Percentiles rank a stretch among this genome's conserved stretches.
Evolutionary conservation across 2,113 vertebrate species (phyloP).

Genomic region (Saguinus imperator): DNA sequence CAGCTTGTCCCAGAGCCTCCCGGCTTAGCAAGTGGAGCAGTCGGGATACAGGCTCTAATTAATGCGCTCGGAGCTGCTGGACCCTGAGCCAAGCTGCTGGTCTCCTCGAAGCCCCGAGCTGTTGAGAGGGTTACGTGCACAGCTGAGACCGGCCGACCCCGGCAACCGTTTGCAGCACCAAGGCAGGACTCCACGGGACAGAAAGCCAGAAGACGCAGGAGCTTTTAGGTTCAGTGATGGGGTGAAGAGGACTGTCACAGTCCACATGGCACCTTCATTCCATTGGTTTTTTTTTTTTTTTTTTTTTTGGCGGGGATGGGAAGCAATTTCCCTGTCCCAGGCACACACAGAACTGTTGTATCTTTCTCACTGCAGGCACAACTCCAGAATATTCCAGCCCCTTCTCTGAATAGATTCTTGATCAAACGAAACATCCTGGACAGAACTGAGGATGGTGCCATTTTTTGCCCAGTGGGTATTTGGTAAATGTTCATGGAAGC

Average conservation of each 20-base stretch:
- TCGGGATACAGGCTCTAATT: neutral
- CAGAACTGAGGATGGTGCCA: neutral
- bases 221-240: neutral
- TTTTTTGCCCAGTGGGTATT: neutral
- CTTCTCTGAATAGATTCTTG: neutral
- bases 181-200: neutral
- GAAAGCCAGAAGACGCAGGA: neutral
- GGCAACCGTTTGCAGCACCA: neutral
- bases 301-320: too few relatives aligned
- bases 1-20: neutral
- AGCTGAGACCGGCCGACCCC: neutral
- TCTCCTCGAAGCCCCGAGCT: neutral
- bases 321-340: neutral
- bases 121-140: neutral
- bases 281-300: neutral
- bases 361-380: neutral
- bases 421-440: neutral
- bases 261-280: neutral
- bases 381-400: neutral
- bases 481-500: neutral
- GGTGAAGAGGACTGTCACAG: neutral
- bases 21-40: neutral
- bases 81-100: neutral
- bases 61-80: accelerated
- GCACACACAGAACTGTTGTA: neutral